Conservation (phyloP, 2,113 vertebrate genomes). For the Scomber scombrus region DNA sequence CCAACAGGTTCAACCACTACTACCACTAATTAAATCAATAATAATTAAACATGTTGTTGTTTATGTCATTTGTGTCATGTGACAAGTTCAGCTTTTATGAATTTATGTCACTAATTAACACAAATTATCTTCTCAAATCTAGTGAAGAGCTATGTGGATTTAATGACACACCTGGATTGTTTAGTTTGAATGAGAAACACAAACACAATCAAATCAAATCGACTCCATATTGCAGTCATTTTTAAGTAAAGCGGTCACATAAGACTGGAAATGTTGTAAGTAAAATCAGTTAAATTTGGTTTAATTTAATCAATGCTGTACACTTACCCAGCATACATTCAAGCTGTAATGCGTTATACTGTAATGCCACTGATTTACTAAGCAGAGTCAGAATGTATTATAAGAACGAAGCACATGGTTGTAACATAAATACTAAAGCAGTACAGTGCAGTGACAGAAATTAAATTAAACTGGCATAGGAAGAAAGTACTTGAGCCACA, state of each 20-base stretch:
- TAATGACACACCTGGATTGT: neutral
- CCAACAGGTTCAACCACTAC: neutral
- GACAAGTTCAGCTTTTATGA: neutral
- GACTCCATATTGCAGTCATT: neutral
- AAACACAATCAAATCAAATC: conserved; percentile 4
- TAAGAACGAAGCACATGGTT: no score
- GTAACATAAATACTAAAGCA: neutral
- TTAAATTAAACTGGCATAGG: neutral
- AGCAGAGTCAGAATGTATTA: neutral
- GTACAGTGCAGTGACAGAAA: neutral
- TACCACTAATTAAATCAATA: conserved; percentile 20
- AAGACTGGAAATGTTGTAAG: neutral
- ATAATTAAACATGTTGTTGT: neutral
- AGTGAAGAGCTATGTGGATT: neutral
- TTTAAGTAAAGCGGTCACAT: neutral
- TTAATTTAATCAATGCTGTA: neutral
- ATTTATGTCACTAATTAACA: neutral
- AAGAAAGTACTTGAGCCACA: neutral
- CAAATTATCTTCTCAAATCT: neutral
- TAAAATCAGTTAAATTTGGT: neutral
- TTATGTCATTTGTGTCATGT: neutral
- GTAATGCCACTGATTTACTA: neutral
- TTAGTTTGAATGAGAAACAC: conserved; percentile 2
- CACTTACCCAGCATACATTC: neutral
- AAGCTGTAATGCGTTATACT: neutral